These are phyloP conservation scores for Crepidodera aurea DNA, from an alignment of 2,888 invertebrate species.

Conservation along the genomic window DNA sequence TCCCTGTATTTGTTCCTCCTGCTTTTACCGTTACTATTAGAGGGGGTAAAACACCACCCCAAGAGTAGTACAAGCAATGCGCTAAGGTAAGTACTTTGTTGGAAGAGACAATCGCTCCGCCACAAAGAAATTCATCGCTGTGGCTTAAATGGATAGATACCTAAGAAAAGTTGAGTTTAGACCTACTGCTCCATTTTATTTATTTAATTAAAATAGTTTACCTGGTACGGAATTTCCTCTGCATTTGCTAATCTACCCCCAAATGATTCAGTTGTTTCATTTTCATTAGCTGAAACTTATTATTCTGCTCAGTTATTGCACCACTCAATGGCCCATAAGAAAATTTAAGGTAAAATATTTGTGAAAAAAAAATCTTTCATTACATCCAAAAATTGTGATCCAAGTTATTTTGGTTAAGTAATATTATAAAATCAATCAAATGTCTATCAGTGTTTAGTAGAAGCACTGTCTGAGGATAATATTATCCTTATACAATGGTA, in stretches of 20 bases:
- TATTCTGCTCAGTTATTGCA: too few relatives aligned
- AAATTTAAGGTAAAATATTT: too few relatives aligned
- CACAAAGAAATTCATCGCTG: slow-evolving; percentile 36
- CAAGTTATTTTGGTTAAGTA: too few relatives aligned
- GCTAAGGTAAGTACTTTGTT: slow-evolving; percentile 35
- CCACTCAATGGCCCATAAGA: too few relatives aligned
- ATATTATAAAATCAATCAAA: too few relatives aligned
- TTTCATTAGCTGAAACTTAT: not conserved
- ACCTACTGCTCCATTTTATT: not conserved
- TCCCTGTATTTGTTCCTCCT: slow-evolving; percentile 24
- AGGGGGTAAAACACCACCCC: slow-evolving; percentile 38
- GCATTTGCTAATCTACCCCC: not conserved
- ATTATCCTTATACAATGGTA: too few relatives aligned
- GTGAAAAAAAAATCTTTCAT: too few relatives aligned
- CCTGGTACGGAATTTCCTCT: slow-evolving; percentile 10
- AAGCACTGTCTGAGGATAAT: too few relatives aligned
- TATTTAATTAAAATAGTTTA: not conserved
- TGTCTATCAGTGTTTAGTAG: too few relatives aligned
- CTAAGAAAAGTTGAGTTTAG: slow-evolving; percentile 18
- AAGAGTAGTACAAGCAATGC: slow-evolving; percentile 36
- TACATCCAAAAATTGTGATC: too few relatives aligned
- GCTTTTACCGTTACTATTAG: slow-evolving; percentile 34
- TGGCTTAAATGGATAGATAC: slow-evolving; percentile 34
- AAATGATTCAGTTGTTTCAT: not conserved
- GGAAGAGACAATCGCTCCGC: slow-evolving; percentile 30